These are phyloP conservation scores for Sebastes miniatus DNA, from an alignment of 2,797 vertebrate genomes.

Conservation along the genomic window DNA sequence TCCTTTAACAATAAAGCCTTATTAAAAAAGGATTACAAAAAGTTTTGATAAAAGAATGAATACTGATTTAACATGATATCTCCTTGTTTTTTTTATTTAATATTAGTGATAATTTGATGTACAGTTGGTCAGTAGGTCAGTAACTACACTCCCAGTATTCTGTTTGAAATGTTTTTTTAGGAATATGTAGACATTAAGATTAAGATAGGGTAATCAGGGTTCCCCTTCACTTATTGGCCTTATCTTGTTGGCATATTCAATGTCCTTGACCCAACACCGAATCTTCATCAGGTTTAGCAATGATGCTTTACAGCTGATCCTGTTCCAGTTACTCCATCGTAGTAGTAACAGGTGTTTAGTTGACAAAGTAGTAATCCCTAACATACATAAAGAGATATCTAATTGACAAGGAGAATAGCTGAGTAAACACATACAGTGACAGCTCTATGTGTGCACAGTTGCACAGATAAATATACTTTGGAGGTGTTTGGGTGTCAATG, in stretches of 20 bases:
- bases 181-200: background rate
- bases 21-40: background rate
- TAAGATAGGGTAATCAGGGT: background rate
- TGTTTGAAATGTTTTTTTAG: background rate
- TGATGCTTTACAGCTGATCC: constrained; percentile 19
- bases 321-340: background rate
- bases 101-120: background rate
- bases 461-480: constrained; percentile 19
- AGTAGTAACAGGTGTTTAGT: background rate
- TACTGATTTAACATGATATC: background rate
- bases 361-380: background rate
- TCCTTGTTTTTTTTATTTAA: background rate
- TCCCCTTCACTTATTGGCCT: background rate
- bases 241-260: background rate
- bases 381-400: background rate
- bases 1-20: background rate
- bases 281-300: background rate
- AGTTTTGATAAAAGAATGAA: background rate
- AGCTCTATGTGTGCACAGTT: background rate
- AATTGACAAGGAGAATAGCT: background rate
- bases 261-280: constrained; percentile 22
- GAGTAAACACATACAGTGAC: background rate
- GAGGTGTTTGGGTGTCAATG: constrained; percentile 32
- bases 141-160: background rate
- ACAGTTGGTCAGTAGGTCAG: background rate